Conservation (phyloP, 2,797 vertebrate species). For the Pantherophis alleghaniensis region DNA sequence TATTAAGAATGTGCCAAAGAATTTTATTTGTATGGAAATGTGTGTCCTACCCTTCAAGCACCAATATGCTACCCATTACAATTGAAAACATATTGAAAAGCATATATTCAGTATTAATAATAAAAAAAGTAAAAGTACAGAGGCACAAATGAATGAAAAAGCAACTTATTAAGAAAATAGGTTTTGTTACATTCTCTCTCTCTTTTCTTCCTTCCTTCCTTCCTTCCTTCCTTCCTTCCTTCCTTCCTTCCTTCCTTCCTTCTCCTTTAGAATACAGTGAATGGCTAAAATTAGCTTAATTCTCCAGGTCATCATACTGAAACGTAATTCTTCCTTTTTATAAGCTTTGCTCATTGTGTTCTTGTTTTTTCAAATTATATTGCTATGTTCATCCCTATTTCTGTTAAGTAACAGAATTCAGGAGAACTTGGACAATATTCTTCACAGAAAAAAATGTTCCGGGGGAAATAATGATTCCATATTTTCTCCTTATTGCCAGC, state of each 20-base stretch:
- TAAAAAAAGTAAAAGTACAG: background rate
- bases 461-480: slow-evolving; percentile 4
- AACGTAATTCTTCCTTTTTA: background rate
- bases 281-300: background rate
- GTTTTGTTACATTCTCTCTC: no score
- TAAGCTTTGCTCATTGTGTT: background rate
- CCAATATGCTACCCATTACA: background rate
- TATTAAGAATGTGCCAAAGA: background rate
- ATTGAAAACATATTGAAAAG: background rate
- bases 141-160: background rate
- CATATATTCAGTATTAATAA: background rate
- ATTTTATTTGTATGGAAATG: background rate
- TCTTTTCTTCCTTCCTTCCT: background rate
- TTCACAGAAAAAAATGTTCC: background rate
- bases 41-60: background rate
- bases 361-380: background rate
- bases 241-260: background rate
- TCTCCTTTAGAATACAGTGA: background rate
- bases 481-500: slow-evolving; percentile 39
- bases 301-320: background rate
- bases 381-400: background rate
- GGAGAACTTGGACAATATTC: background rate
- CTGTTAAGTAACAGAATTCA: background rate
- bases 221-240: background rate
- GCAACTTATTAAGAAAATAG: background rate